These are phyloP conservation scores for Ptychobarbus kaznakovi DNA, from an alignment of 2,797 vertebrate species.

Conservation along the genomic window DNA sequence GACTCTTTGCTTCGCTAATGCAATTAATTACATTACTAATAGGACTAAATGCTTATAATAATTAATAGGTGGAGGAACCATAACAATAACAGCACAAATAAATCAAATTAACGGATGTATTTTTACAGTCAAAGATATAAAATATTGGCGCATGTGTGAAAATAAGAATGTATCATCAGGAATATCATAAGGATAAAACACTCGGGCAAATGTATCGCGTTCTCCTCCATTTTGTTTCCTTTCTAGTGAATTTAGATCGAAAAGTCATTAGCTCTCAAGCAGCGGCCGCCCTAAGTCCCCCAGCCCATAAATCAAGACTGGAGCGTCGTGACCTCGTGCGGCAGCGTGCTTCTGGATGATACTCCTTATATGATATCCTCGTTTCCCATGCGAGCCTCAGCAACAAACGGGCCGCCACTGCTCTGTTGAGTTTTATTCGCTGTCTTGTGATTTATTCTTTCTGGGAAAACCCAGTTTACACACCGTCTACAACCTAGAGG, in stretches of 20 bases:
- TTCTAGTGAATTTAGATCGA: slow-evolving; percentile 74
- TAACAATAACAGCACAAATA: neutral
- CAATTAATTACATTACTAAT: neutral
- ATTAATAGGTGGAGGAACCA: neutral
- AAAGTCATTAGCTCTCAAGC: slow-evolving; percentile 81
- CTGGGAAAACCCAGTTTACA: slow-evolving; percentile 57
- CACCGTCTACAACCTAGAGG: slow-evolving; percentile 57
- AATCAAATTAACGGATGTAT: neutral
- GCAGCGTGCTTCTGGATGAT: slow-evolving; percentile 75
- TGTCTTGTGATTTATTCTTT: slow-evolving; percentile 75
- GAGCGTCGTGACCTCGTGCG: slow-evolving; percentile 81
- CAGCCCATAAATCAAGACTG: slow-evolving; percentile 84
- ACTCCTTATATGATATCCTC: slow-evolving; percentile 82
- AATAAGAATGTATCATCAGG: neutral
- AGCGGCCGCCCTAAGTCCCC: slow-evolving; percentile 75
- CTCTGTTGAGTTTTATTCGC: slow-evolving; percentile 66
- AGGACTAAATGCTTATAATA: neutral
- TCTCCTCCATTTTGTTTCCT: slow-evolving; percentile 68
- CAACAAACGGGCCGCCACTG: slow-evolving; percentile 66
- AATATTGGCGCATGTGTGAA: slow-evolving; percentile 10
- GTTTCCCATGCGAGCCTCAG: slow-evolving; percentile 73
- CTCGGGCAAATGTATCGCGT: slow-evolving; percentile 8
- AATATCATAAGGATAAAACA: slow-evolving; percentile 36
- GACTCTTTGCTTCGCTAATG: neutral
- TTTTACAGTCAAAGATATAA: neutral